Conservation (phyloP, 2,888 invertebrate species). For the Brachypalpus laphriformis region DNA sequence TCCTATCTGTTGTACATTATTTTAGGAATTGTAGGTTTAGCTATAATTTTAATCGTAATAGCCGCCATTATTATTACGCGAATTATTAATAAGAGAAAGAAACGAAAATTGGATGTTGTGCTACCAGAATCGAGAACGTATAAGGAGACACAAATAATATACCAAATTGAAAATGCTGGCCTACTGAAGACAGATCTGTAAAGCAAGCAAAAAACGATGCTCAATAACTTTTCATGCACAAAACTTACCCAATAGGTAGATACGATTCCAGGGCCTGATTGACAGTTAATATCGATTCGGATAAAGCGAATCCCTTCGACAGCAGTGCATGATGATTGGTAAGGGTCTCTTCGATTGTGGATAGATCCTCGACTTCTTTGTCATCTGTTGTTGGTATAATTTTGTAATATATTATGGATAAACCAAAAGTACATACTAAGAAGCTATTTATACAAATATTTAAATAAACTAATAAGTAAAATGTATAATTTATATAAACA, state of each 20-base stretch:
- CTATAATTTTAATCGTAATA: constrained; percentile 83
- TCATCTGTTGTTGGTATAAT: constrained; percentile 83
- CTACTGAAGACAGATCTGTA: constrained; percentile 90
- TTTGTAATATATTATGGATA: constrained; percentile 4
- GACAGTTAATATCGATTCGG: constrained; percentile 91
- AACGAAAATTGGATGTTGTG: constrained; percentile 87
- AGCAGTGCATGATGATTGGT: constrained; percentile 87
- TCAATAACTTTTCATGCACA: constrained; percentile 14
- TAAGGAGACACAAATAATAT: constrained; percentile 93
- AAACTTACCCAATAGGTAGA: constrained; percentile 90
- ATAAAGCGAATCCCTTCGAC: constrained; percentile 94
- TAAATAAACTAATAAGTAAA: constrained; percentile 31
- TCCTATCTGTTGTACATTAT: constrained; percentile 83
- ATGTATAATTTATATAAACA: constrained; percentile 5
- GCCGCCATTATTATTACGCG: constrained; percentile 83
- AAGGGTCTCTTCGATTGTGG: constrained; percentile 87
- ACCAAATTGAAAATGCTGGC: constrained; percentile 92
- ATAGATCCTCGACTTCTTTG: constrained; percentile 88
- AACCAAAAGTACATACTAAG: constrained; percentile 65
- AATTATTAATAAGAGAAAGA: constrained; percentile 84
- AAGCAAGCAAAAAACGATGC: constrained; percentile 31
- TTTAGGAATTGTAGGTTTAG: constrained; percentile 82
- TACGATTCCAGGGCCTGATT: constrained; percentile 95
- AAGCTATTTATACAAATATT: constrained; percentile 65
- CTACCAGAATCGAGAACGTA: constrained; percentile 92